phyloP scores from a whole-genome alignment of 2,113 vertebrate species.

The Cryptomyrus ogoouensis region DNA sequence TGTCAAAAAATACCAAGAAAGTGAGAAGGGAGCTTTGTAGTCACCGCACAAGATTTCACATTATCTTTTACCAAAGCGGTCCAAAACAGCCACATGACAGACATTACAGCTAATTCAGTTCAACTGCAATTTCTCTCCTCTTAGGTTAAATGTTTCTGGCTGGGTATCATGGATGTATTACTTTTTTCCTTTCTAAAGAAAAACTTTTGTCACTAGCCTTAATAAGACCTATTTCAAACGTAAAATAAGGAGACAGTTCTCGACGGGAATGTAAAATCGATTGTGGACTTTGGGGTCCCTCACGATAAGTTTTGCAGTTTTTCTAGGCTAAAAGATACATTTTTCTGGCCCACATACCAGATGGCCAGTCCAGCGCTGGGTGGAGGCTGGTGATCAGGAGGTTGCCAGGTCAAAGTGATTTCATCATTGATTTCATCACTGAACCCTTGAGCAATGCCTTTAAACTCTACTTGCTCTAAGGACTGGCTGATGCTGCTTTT shows the following conservation, averaged over 20 bases:
- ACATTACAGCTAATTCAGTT: slow-evolving; percentile 57
- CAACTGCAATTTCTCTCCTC: slow-evolving; percentile 22
- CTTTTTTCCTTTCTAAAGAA: not conserved
- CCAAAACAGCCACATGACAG: slow-evolving; percentile 51
- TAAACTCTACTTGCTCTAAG: not conserved
- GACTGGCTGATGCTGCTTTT: not conserved
- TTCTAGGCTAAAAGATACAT: not conserved
- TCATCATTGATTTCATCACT: not conserved
- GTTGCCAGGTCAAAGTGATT: not conserved
- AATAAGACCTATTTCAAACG: not conserved
- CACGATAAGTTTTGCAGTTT: not conserved
- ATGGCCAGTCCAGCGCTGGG: not conserved
- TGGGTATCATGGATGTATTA: not conserved
- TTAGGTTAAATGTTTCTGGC: not conserved
- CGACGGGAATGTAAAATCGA: not conserved
- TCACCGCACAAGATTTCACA: slow-evolving; percentile 42
- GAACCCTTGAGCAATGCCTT: not conserved
- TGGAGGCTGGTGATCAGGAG: not conserved
- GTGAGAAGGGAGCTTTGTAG: slow-evolving; percentile 28
- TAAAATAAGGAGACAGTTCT: not conserved
- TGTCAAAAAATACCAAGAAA: slow-evolving; percentile 28
- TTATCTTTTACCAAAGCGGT: slow-evolving; percentile 48
- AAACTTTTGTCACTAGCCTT: not conserved
- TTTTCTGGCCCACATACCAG: not conserved
- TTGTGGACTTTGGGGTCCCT: not conserved